Evolutionary conservation across 2,113 vertebrate species (phyloP).

Genomic region (Equus przewalskii): DNA sequence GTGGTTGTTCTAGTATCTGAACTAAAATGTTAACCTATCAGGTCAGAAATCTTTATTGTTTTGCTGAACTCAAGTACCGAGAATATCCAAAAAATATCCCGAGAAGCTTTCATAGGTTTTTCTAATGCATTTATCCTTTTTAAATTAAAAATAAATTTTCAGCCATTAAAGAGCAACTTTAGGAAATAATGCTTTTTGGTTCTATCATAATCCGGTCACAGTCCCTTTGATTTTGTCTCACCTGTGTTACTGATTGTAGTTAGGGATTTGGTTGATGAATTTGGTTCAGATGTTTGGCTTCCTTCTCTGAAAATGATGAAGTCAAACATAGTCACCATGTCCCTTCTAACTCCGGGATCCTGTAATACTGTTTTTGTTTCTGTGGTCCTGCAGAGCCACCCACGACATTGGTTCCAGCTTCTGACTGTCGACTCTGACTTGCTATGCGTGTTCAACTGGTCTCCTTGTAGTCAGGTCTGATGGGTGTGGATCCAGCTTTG

Average conservation of each 20-base stretch:
- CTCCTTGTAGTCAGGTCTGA: not conserved
- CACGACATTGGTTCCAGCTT: slow-evolving; percentile 42
- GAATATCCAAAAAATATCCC: not conserved
- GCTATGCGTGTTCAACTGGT: slow-evolving; percentile 68
- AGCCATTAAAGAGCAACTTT: slow-evolving; percentile 26
- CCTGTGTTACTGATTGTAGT: not conserved
- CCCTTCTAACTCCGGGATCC: not conserved
- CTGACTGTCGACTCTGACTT: slow-evolving; percentile 54
- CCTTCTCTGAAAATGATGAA: slow-evolving; percentile 42
- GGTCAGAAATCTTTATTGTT: slow-evolving; percentile 12
- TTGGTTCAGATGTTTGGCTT: slow-evolving; percentile 10
- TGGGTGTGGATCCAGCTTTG: slow-evolving; percentile 34
- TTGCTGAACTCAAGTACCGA: slow-evolving; percentile 21
- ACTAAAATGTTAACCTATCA: slow-evolving; percentile 75
- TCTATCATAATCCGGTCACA: slow-evolving; percentile 10
- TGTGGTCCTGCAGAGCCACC: slow-evolving; percentile 7
- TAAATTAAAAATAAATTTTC: slow-evolving; percentile 37
- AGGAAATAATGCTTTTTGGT: slow-evolving; percentile 30
- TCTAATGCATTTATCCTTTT: slow-evolving; percentile 15
- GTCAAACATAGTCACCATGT: not conserved
- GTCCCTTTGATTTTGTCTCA: not conserved
- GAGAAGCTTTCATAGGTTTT: slow-evolving; percentile 33
- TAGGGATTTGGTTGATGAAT: slow-evolving; percentile 40
- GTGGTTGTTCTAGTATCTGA: slow-evolving; percentile 74
- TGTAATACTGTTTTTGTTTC: slow-evolving; percentile 56